A percentile compares a stretch with the other conserved stretches of the same genome.
Conservation (phyloP, 2,797 vertebrate species). For the Micropoecilia bifurca region DNA sequence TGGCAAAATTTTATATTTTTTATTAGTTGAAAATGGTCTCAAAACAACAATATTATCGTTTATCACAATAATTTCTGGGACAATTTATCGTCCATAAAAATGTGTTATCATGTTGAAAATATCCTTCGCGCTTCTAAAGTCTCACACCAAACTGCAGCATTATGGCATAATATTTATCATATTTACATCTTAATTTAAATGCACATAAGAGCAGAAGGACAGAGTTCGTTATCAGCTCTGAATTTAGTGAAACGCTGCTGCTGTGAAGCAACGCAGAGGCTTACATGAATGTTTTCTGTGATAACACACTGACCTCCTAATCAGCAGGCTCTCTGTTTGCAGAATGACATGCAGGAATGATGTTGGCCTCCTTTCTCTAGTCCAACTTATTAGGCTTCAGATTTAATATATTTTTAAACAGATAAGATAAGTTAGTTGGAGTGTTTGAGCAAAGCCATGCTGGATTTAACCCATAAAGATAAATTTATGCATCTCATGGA, state of each 20-base stretch:
- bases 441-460: slow-evolving; percentile 21
- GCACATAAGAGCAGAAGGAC: slow-evolving; percentile 39
- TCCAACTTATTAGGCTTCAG: slow-evolving; percentile 46
- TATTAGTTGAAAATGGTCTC: too few relatives aligned
- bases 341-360: slow-evolving; percentile 52
- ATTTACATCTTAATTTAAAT: slow-evolving; percentile 49
- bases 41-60: too few relatives aligned
- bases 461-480: slow-evolving; percentile 28
- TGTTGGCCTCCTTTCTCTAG: slow-evolving; percentile 37
- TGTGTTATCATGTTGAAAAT: neutral
- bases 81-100: too few relatives aligned
- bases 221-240: slow-evolving; percentile 57
- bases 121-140: slow-evolving; percentile 1
- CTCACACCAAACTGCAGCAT: slow-evolving; percentile 36
- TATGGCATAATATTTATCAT: slow-evolving; percentile 62
- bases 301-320: slow-evolving; percentile 64
- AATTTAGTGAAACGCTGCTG: slow-evolving; percentile 57
- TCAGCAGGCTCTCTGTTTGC: slow-evolving; percentile 54
- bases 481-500: neutral
- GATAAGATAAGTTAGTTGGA: slow-evolving; percentile 41
- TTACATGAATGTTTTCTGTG: slow-evolving; percentile 67
- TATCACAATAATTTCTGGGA: too few relatives aligned
- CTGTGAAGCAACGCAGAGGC: slow-evolving; percentile 65
- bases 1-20: too few relatives aligned
- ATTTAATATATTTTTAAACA: slow-evolving; percentile 48